These are phyloP conservation scores for Aphyosemion australe DNA, from an alignment of 2,113 vertebrate genomes.

Conservation along the genomic window DNA sequence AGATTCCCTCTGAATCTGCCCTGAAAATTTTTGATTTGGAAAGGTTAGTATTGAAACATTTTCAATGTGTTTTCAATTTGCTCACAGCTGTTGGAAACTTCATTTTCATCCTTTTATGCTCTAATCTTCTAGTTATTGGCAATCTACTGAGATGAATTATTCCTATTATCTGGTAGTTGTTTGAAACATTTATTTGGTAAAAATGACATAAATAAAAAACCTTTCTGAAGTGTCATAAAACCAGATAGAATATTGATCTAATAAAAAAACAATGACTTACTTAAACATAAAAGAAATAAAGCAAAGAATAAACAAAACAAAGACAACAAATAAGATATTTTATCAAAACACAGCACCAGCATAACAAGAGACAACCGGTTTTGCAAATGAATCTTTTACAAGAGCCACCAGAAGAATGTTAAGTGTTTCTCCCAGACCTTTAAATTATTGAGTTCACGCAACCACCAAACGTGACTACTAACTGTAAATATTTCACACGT, in stretches of 20 bases:
- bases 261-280: neutral
- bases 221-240: neutral
- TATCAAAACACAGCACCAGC: neutral
- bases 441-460: slow-evolving; percentile 35
- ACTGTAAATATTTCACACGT: slow-evolving; percentile 14
- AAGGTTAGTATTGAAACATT: neutral
- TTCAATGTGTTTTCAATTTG: neutral
- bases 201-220: neutral
- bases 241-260: neutral
- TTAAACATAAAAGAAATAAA: neutral
- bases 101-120: slow-evolving; percentile 6
- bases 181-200: neutral
- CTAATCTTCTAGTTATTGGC: neutral
- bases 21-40: neutral
- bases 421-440: slow-evolving; percentile 31
- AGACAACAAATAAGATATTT: neutral
- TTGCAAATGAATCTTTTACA: neutral
- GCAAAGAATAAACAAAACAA: neutral
- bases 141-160: slow-evolving; percentile 20
- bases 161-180: slow-evolving; percentile 22
- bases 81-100: slow-evolving; percentile 4
- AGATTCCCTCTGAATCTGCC: neutral
- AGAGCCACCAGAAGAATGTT: slow-evolving; percentile 10
- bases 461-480: neutral
- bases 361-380: slow-evolving; percentile 2